Evolutionary conservation across 1,140 invertebrate genomes (phyloP), one percentile per base, ranked within the genome.

Genomic region (Heliconius himera): DNA sequence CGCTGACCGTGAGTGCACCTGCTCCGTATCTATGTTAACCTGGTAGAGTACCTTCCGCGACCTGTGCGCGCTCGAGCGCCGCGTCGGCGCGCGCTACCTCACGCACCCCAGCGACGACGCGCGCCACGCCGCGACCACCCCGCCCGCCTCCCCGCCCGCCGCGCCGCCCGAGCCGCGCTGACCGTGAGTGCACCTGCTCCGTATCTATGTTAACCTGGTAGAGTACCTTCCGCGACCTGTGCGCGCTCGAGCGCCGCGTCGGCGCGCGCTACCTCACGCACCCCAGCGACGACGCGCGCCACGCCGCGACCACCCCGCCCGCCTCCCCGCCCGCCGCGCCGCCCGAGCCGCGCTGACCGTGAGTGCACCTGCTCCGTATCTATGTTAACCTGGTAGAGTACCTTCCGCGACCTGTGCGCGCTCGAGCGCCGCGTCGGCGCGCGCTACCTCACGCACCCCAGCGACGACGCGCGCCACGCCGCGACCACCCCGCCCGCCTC

Each of bases 1-100:
- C 96, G 97, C 90, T 81, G 80, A 81, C 81, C 77, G 81, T 79
- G 74, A 74, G 71, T 77, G 41, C 11, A 51, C 54, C 73, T 18
- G 11, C 97, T 99, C 16, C 97, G 97, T 46, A n/a, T n/a, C n/a
- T n/a, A n/a, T n/a, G n/a, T n/a, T n/a, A n/a, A n/a, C n/a, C n/a
- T n/a, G n/a, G n/a, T n/a, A n/a, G n/a, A n/a, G n/a, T n/a, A n/a
- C 98, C 0, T 99, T 99, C 98, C 97, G 96, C 85, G 99, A 99
- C 95, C 95, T 99, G 77, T 96, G 98, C 60, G 96, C 97, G 85
- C 95, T 99, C 54, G 99, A 99, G 94, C 95, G 95, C 22, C 96
- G 97, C 90, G 97, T 99, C 16, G 97, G 97, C 51, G 96, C 96
- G 81, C 96, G 99, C 38, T 99, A 99, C 95, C 95, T 99, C 80